Evolutionary conservation across 2,113 vertebrate genomes (phyloP).

Genomic region (Aplodontia rufa): DNA sequence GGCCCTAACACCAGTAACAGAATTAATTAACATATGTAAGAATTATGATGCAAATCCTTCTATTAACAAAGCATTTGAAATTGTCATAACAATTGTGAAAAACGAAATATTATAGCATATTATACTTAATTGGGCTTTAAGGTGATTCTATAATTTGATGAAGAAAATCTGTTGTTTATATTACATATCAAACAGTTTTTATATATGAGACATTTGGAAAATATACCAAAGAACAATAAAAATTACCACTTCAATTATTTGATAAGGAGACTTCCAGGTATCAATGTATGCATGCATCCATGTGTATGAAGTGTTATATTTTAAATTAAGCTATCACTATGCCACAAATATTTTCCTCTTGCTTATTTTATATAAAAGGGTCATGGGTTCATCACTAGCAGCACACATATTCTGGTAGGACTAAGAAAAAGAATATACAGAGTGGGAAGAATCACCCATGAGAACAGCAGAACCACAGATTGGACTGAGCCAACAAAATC

Average conservation of each 20-base stretch:
- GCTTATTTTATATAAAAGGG: not conserved
- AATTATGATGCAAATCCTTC: not conserved
- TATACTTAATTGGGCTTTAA: not conserved
- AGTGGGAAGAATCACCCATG: not conserved
- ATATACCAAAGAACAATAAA: not conserved
- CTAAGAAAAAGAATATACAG: not conserved
- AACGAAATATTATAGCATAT: not conserved
- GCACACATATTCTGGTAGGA: not conserved
- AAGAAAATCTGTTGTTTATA: not conserved
- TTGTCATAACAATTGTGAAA: not conserved
- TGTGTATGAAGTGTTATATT: not conserved
- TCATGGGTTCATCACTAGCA: not conserved
- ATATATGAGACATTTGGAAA: not conserved
- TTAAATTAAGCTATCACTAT: not conserved
- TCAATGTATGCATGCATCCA: not conserved
- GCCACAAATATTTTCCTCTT: not conserved
- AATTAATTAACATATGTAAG: not conserved
- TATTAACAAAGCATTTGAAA: not conserved
- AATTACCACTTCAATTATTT: not conserved
- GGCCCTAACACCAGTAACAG: not conserved
- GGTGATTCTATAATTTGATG: not conserved
- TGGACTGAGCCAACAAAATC: not conserved
- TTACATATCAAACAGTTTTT: not conserved
- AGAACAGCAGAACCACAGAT: not conserved
- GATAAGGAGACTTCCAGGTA: not conserved